Evolutionary conservation across 2,797 vertebrate genomes (phyloP).

Genomic region (Spea hammondii): DNA sequence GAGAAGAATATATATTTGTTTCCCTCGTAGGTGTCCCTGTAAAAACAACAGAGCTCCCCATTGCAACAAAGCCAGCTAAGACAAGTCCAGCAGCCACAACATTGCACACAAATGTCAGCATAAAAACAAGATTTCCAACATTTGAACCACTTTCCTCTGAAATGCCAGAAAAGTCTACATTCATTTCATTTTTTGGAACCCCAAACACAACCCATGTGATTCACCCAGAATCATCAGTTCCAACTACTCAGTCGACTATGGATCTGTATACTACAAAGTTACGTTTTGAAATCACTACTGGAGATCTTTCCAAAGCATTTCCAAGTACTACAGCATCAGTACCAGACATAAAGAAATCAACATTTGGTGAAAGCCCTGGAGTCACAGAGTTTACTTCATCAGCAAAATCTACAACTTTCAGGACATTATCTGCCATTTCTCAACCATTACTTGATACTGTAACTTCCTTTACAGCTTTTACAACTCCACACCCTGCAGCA

Average conservation of each 20-base stretch:
- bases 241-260: constrained; percentile 50
- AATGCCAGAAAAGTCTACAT: constrained; percentile 22
- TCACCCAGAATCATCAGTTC: constrained; percentile 32
- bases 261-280: constrained; percentile 44
- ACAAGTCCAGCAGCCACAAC: constrained; percentile 43
- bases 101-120: constrained; percentile 23
- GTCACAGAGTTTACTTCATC: neutral
- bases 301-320: constrained; percentile 51
- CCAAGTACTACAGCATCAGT: constrained; percentile 42
- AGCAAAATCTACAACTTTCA: constrained; percentile 35
- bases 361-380: constrained; percentile 45
- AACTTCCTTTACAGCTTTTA: constrained; percentile 53
- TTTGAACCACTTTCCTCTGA: constrained; percentile 5
- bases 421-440: neutral
- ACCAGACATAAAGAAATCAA: constrained; percentile 46
- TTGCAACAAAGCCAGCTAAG: constrained; percentile 34
- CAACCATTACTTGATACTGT: constrained; percentile 32
- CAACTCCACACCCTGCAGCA: constrained; percentile 44
- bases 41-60: constrained; percentile 58
- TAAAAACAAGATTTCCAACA: constrained; percentile 48
- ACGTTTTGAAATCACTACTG: constrained; percentile 47
- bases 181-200: neutral
- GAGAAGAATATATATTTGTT: neutral
- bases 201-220: constrained; percentile 11
- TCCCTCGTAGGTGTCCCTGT: constrained; percentile 65